Conservation (phyloP, 30 jellyfish, hydroid and myxozoan species). For the Pelagia noctiluca region DNA sequence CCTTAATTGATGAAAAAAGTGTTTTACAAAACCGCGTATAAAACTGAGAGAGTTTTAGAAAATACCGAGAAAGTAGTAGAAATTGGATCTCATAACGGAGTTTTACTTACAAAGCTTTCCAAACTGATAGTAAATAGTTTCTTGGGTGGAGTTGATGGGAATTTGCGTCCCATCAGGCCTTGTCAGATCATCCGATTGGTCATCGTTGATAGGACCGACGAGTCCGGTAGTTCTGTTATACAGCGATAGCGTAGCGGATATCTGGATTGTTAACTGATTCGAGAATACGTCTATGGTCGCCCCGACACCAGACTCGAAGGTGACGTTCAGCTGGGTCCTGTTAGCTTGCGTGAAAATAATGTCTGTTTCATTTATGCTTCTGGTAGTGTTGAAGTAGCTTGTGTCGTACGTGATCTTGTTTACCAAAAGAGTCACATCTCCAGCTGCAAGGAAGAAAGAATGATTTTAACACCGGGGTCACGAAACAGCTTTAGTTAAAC, state of each 20-base stretch:
- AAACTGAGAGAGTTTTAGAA: no score
- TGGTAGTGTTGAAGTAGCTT: conserved; percentile 40
- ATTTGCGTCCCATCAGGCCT: conserved; percentile 65
- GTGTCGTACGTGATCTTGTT: conserved; percentile 32
- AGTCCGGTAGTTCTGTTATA: conserved; percentile 58
- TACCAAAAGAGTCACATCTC: conserved; percentile 37
- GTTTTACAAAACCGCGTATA: no score
- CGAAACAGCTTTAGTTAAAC: no score
- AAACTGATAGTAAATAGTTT: conserved; percentile 56
- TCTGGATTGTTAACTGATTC: conserved; percentile 39
- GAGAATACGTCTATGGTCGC: conserved; percentile 37
- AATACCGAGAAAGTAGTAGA: no score
- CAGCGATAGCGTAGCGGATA: conserved; percentile 9
- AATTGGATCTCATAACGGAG: no score
- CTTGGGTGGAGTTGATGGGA: conserved; percentile 70
- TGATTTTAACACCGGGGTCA: background rate
- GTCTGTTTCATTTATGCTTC: conserved; percentile 61
- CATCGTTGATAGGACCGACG: conserved; percentile 58
- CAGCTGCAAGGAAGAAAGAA: conserved; percentile 36
- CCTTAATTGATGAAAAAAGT: no score
- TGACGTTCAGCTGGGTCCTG: conserved; percentile 27
- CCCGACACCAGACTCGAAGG: conserved; percentile 64
- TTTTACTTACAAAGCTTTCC: conserved; percentile 70
- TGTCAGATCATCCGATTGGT: conserved; percentile 61
- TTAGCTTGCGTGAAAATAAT: conserved; percentile 43